Percentiles rank a stretch among this genome's conserved stretches.
These are phyloP conservation scores for Enteromius afrohamiltoni DNA, from an alignment of 2,797 vertebrate genomes.

Conservation along the genomic window DNA sequence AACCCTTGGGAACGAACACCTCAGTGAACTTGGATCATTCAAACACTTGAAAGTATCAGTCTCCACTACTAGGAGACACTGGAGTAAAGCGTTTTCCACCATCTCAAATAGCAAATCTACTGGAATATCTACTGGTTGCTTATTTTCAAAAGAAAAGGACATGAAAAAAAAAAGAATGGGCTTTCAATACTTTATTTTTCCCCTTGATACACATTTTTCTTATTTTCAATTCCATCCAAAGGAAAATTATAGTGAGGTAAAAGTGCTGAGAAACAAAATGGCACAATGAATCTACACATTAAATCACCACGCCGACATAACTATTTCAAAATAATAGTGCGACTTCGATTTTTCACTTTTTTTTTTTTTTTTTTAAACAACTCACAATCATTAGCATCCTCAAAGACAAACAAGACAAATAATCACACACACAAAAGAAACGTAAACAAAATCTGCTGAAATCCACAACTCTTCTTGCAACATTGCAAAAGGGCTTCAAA, in stretches of 20 bases:
- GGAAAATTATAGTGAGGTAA: constrained; percentile 81
- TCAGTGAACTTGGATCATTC: not conserved
- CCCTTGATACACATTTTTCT: constrained; percentile 80
- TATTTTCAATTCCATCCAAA: constrained; percentile 76
- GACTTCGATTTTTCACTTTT: constrained; percentile 59
- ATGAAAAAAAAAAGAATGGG: constrained; percentile 42
- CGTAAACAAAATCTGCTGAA: constrained; percentile 68
- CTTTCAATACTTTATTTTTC: constrained; percentile 73
- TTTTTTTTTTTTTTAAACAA: constrained; percentile 57
- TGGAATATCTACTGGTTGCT: not conserved
- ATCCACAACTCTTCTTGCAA: constrained; percentile 59
- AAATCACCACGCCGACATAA: constrained; percentile 70
- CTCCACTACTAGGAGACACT: not conserved
- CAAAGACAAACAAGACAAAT: constrained; percentile 63
- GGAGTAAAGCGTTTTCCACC: not conserved
- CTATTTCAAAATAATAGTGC: constrained; percentile 72
- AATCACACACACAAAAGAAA: constrained; percentile 35
- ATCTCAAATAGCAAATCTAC: not conserved
- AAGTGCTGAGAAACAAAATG: constrained; percentile 81
- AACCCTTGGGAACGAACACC: constrained; percentile 39
- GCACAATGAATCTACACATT: constrained; percentile 64
- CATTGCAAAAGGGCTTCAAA: constrained; percentile 55
- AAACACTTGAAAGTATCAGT: constrained; percentile 17
- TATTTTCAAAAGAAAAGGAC: constrained; percentile 41
- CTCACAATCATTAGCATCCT: constrained; percentile 66